Base-by-base conservation (phyloP, 2,888 invertebrate genomes). In the Ophion slaviceki region DNA sequence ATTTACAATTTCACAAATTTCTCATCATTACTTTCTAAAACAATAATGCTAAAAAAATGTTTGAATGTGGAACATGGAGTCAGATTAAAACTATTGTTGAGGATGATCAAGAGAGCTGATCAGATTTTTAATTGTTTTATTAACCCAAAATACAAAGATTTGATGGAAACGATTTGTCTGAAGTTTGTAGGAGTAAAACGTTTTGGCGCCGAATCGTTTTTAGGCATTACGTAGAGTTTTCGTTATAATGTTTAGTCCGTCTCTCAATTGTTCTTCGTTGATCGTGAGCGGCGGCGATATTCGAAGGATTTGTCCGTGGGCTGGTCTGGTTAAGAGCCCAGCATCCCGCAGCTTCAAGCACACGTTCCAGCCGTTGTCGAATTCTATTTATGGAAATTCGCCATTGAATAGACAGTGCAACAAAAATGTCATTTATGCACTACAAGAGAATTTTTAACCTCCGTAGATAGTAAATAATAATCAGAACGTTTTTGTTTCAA, bases 201-300 rank as follows among this genome's bases (percentile, higher is more conserved):
- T 59, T 57, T 36, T n/a, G 2, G 24, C 3, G 40, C 17, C 36
- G n/a, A n/a, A 53, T 53, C 77, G 53, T 59, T 88, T 45, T 87
- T 88, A 89, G 72, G 89, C 85, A 32, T 87, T 89, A 6, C 87
- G 67, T 4, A 93, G 86, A 28, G 91, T 91, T 14, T 88, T 93
- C 45, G 92, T 94, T 76, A 96, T 95, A 86, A 96, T 96, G 47
- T 95, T 92, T 6, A 95, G 89, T 84, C 96, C 95, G 88, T 96
- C 95, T 62, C 93, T 89, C 10, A 96, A 85, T 92, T 96, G 95
- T 45, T 94, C 93, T 88, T 96, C 95, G 11, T 92, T 96, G 88
- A 97, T 96, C n/a, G 95, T 94, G 0, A 97, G 94, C 1, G 97
- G 97, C 14, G 97, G 97, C 0, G 97, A 96, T 90, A 97, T 95